Base-by-base conservation (phyloP, 1,140 invertebrate genomes). In the Brachionus sp. region DNA sequence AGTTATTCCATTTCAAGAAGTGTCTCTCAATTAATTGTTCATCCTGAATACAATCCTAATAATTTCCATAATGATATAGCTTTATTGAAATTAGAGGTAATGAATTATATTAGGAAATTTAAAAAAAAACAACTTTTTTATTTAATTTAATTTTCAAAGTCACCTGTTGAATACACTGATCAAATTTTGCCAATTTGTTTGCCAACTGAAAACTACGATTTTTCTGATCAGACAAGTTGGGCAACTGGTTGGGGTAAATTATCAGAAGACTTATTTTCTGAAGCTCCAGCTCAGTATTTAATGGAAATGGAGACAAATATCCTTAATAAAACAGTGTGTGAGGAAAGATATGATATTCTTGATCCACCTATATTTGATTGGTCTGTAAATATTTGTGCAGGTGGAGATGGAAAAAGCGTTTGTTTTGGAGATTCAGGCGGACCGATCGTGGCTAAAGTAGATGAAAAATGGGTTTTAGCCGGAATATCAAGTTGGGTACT, bases 21-120 rank as follows among this genome's bases (percentile, higher is more conserved):
- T 29, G 46, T 78, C 12, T 19, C 25, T 16, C 25, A 19, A 19
- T 19, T 57, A 13, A 39, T 53, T 23, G 3, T 62, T 42, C 77
- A 78, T 42, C 44, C 44, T 16, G 2, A 57, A 5, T 78, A 57
- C 16, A 37, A 35, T 50, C 5, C 25, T 64, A 5, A 10, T 16
- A 50, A 29, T 13, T 50, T 50, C n/a, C 39, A n/a, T 13, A 23
- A 78, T 57, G 77, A 78, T 78, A 78, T 78, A 16, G 77, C 77
- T 29, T 25, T 78, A 3, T 39, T 78, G 2, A 53, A 78, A 25
- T 46, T 78, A 42, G 6, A 3, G 2, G 77, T 78, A 78, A 9
- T 19, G 16, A 9, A 7, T 19, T 3, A 0, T 19, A 16, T 57
- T 19, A 19, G 19, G 0, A 6, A 3, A 25, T 25, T 57, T 19